Percentiles rank a stretch among this genome's conserved stretches.
These are phyloP conservation scores for Zoanthus gigantus DNA, from an alignment of 92 coral and sea anemone genomes.

Conservation along the genomic window DNA sequence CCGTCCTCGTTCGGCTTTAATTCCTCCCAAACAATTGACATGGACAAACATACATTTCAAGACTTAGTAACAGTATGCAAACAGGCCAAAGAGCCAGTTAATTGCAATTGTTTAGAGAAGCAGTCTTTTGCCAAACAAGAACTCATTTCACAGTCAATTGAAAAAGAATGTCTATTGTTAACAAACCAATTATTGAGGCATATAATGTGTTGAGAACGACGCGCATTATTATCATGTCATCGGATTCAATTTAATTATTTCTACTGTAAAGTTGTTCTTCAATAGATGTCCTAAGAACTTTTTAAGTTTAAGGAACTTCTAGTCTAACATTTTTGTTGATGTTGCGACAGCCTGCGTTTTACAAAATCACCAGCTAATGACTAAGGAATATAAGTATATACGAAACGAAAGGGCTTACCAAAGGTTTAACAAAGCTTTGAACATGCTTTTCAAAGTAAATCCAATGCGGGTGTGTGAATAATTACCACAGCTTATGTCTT, in stretches of 20 bases:
- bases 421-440: no score
- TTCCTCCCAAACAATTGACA: no score
- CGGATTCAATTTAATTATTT: neutral
- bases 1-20: no score
- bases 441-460: neutral
- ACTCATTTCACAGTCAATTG: slow-evolving; percentile 16
- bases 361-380: no score
- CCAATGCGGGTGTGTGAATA: neutral
- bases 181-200: neutral
- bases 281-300: neutral
- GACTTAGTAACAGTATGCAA: neutral
- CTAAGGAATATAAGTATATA: no score
- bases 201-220: slow-evolving; percentile 20
- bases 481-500: no score
- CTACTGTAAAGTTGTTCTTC: neutral
- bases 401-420: no score
- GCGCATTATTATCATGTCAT: slow-evolving; percentile 6
- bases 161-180: slow-evolving; percentile 30
- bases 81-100: neutral
- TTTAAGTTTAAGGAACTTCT: no score
- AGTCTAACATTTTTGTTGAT: neutral
- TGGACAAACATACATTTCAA: no score
- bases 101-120: slow-evolving; percentile 12
- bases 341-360: neutral
- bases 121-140: neutral